Evolutionary conservation across 35 echinoderm and acorn worm genomes (phyloP).

Genomic region (Patiria miniata): DNA sequence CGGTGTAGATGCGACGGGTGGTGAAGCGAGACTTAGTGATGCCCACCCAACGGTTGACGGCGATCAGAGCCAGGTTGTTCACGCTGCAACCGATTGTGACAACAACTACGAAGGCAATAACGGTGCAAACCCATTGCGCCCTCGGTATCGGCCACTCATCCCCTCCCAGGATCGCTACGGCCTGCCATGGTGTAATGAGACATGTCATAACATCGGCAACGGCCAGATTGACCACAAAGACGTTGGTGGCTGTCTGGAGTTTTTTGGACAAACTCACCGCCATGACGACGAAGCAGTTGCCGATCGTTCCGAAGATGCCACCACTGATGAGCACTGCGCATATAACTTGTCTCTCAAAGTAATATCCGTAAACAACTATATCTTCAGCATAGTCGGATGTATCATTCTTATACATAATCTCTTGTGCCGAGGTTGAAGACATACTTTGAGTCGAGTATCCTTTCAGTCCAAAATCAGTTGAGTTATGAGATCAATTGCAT

Average conservation of each 20-base stretch:
- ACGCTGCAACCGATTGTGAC: constrained; percentile 8
- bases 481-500: too few relatives aligned
- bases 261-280: too few relatives aligned
- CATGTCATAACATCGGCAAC: constrained; percentile 43
- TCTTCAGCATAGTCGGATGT: too few relatives aligned
- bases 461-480: too few relatives aligned
- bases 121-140: constrained; percentile 7
- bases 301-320: too few relatives aligned
- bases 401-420: too few relatives aligned
- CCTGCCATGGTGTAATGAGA: constrained; percentile 5
- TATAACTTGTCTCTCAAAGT: too few relatives aligned
- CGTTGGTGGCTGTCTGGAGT: constrained; percentile 46
- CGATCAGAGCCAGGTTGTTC: constrained; percentile 45
- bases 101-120: background rate
- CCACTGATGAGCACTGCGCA: too few relatives aligned
- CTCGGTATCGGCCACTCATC: constrained; percentile 39
- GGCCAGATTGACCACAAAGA: constrained; percentile 45
- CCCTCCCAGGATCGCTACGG: background rate
- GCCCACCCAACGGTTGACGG: constrained; percentile 35
- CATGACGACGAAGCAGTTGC: too few relatives aligned
- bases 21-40: constrained; percentile 5
- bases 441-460: too few relatives aligned
- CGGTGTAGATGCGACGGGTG: constrained; percentile 20
- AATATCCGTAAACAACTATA: too few relatives aligned
- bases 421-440: too few relatives aligned